Base-by-base conservation (phyloP, 2,888 invertebrate genomes). In the Tetragonula carbonaria region DNA sequence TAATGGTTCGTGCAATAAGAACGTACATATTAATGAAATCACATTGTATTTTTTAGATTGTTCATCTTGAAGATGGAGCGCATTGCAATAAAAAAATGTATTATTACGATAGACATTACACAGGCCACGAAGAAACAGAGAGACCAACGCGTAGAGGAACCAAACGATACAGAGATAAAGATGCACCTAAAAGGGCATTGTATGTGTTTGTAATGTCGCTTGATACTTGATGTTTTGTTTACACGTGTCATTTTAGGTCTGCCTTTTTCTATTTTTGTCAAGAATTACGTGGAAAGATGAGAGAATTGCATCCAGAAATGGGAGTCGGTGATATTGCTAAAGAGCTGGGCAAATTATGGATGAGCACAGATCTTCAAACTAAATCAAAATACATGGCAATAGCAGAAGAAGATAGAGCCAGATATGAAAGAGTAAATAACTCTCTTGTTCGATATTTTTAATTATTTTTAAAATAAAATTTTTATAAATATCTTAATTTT, bases 251-350 rank as follows among this genome's bases (percentile, higher is more conserved):
- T 78, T 75, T 68, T 76, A 99, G 99, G 94, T 99, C 99, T 90
- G 99, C 99, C 74, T 99, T 99, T 96, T 99, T 99, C 96, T 98
- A 99, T 97, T 99, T 99, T 96, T 99, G 99, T 95, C 98, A 98
- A 95, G 99, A 99, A 94, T 98, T 99, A 95, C 97, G 99, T 91
- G 97, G 98, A 62, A 98, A 98, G 94, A 98, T 99, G 89, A 98
- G 99, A 95, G 97, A 97, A 78, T 96, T 96, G 83, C 98, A 99
- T 95, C 99, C 99, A 0, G 98, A 98, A 95, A 98, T 97, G 95
- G 98, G 98, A 76, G 99, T 99, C 93, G 99, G 99, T 38, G 99
- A 99, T 92, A 97, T 99, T 92, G 99, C 99, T 92, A 99, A 99
- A 96, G 99, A 99, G 95, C 96, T 99, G 90, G 99, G 99, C 77